Percentiles rank a stretch among this genome's conserved stretches.
phyloP scores from a whole-genome alignment of 1,140 invertebrate species.

The Asbolus verrucosus region DNA sequence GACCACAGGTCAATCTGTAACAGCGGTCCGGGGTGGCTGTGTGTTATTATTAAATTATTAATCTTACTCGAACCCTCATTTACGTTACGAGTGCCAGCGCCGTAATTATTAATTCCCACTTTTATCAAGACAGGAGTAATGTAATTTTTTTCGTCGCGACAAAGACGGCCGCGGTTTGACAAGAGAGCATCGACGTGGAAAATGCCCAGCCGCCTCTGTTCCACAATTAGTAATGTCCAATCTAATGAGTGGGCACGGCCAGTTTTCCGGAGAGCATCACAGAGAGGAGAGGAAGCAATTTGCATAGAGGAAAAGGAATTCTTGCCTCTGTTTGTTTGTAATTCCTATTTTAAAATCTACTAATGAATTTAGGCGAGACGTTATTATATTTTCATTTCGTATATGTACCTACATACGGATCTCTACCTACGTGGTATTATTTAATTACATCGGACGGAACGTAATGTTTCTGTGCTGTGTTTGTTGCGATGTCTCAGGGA shows the following conservation, averaged over 20 bases:
- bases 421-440: constrained; percentile 33
- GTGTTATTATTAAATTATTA: constrained; percentile 10
- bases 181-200: constrained; percentile 45
- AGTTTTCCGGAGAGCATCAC: constrained; percentile 4
- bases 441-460: constrained; percentile 41
- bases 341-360: constrained; percentile 52
- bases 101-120: neutral
- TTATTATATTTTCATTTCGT: constrained; percentile 51
- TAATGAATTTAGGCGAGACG: constrained; percentile 52
- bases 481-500: constrained; percentile 27
- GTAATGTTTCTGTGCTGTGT: constrained; percentile 28
- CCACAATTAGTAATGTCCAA: constrained; percentile 55
- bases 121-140: no score
- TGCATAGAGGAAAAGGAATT: constrained; percentile 50
- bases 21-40: neutral
- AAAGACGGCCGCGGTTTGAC: constrained; percentile 26
- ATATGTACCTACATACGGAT: constrained; percentile 33
- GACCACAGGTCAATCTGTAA: constrained; percentile 19
- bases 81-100: neutral
- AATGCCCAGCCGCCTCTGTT: constrained; percentile 47
- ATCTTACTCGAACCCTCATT: neutral
- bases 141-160: constrained; percentile 10
- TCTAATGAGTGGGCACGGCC: constrained; percentile 51
- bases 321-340: constrained; percentile 49
- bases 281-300: constrained; percentile 43